phyloP scores from a whole-genome alignment of 2,113 vertebrate genomes.

The Hippocampus barbouri region DNA sequence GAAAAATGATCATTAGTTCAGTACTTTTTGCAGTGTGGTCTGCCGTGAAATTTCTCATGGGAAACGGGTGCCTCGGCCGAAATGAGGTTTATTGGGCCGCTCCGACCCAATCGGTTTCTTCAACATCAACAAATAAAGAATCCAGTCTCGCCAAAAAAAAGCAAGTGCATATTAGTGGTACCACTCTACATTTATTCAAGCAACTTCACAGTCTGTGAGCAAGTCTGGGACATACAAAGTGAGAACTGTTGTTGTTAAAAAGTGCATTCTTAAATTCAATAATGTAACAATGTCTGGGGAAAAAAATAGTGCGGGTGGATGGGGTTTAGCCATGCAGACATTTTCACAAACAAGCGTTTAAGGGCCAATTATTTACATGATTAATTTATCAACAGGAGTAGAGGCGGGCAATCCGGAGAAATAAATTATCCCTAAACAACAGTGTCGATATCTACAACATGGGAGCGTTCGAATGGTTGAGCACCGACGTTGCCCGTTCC shows the following conservation, averaged over 20 bases:
- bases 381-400: constrained; percentile 14
- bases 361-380: constrained; percentile 20
- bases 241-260: not conserved
- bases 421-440: not conserved
- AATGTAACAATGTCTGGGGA: not conserved
- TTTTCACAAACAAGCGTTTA: constrained; percentile 16
- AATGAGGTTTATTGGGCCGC: no score
- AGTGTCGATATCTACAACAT: constrained; percentile 11
- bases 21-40: no score
- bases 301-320: not conserved
- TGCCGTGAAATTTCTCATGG: no score
- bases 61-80: not conserved
- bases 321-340: not conserved
- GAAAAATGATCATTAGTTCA: no score
- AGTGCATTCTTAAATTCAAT: not conserved
- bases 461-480: constrained; percentile 7
- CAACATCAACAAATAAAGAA: not conserved
- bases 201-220: not conserved
- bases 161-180: not conserved
- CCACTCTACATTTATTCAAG: constrained; percentile 1
- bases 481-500: not conserved
- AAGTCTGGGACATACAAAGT: not conserved
- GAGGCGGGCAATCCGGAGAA: constrained; percentile 10
- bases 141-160: not conserved
- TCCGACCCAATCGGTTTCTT: not conserved